Evolutionary conservation across 2,113 vertebrate species (phyloP).

Genomic region (Etia nguti): DNA sequence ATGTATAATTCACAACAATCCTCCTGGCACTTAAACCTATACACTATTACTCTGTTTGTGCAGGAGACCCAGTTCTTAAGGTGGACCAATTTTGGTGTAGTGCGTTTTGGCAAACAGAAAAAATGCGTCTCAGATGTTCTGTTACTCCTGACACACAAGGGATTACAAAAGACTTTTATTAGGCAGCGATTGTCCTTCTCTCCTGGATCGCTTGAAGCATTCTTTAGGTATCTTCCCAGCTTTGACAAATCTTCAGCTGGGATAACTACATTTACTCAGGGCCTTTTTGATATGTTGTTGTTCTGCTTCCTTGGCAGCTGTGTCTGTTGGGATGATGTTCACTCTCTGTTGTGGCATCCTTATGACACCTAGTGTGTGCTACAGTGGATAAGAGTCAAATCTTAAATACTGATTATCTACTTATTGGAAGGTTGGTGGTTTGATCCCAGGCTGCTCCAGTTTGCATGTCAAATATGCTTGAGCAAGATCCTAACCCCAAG

Average conservation of each 20-base stretch:
- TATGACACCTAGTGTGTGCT: neutral
- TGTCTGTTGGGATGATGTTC: neutral
- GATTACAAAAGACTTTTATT: neutral
- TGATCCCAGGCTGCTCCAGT: neutral
- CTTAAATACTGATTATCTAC: neutral
- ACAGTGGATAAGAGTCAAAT: neutral
- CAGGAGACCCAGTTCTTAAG: neutral
- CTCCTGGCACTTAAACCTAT: neutral
- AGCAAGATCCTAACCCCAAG: neutral
- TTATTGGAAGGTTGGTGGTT: neutral
- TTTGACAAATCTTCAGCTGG: neutral
- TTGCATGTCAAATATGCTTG: neutral
- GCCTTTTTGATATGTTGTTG: neutral
- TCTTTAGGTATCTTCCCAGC: neutral
- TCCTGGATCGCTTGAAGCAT: neutral
- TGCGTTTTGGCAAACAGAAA: neutral
- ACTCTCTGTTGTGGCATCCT: neutral
- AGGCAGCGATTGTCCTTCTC: neutral
- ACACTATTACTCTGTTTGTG: neutral
- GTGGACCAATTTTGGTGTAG: neutral
- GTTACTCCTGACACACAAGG: neutral
- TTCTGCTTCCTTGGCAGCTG: neutral
- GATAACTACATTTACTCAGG: neutral
- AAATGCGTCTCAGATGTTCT: neutral
- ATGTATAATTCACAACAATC: neutral